phyloP scores from a whole-genome alignment of 2,888 invertebrate genomes.

The Anorthoa munda region DNA sequence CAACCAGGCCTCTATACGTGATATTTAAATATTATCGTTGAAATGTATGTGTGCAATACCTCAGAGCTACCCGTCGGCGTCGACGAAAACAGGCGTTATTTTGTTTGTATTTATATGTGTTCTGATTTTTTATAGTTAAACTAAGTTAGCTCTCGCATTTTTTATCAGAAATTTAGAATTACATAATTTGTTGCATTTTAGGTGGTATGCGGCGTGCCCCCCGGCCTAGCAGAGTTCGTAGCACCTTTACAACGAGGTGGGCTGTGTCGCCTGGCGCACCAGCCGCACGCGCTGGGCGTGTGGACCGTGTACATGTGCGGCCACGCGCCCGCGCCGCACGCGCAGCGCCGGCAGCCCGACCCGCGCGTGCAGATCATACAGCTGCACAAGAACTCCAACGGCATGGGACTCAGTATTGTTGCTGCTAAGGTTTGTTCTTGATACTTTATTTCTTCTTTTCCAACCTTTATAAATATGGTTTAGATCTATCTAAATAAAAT shows the following conservation, averaged over 20 bases:
- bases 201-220: slow-evolving; percentile 98
- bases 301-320: slow-evolving; percentile 98
- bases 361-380: slow-evolving; percentile 94
- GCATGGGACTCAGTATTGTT: slow-evolving; percentile 95
- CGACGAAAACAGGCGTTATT: too few species aligned
- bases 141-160: neutral
- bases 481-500: too few species aligned
- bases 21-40: too few species aligned
- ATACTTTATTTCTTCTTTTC: too few species aligned
- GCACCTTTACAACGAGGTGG: slow-evolving; percentile 96
- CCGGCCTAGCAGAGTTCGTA: slow-evolving; percentile 97
- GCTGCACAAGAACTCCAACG: slow-evolving; percentile 98
- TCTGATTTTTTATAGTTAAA: too few species aligned
- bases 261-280: slow-evolving; percentile 97
- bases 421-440: neutral
- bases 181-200: neutral
- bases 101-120: too few species aligned
- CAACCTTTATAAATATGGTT: too few species aligned
- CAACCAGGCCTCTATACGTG: too few species aligned
- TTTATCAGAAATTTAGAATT: neutral
- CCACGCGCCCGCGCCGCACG: slow-evolving; percentile 80
- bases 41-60: too few species aligned
- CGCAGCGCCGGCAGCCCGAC: slow-evolving; percentile 85
- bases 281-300: slow-evolving; percentile 97
- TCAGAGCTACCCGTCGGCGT: too few species aligned